Evolutionary conservation across 2,113 vertebrate species (phyloP).

Genomic region (Pyxicephalus adspersus): DNA sequence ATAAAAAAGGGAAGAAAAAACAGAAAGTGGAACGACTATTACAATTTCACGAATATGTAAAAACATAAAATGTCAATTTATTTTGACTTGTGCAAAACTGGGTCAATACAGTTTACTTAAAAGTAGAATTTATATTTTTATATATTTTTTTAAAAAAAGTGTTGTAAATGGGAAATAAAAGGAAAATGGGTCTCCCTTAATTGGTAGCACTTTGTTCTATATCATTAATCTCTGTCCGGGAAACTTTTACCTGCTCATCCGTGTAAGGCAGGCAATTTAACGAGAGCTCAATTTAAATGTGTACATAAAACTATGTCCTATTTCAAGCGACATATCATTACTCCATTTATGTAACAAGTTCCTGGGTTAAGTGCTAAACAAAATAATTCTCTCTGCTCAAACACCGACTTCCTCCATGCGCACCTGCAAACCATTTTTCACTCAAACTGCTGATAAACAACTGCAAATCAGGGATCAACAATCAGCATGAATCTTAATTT

Average conservation of each 20-base stretch:
- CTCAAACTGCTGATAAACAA: slow-evolving; percentile 52
- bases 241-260: background rate
- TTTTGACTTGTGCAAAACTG: background rate
- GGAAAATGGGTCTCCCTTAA: background rate
- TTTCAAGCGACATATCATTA: background rate
- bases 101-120: slow-evolving; percentile 6
- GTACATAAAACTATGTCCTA: background rate
- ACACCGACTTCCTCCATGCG: background rate
- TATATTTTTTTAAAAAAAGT: background rate
- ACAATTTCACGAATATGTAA: background rate
- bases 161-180: background rate
- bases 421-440: slow-evolving; percentile 52
- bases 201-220: background rate
- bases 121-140: background rate
- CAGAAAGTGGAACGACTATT: no score
- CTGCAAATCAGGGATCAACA: slow-evolving; percentile 37
- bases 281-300: background rate
- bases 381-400: slow-evolving; percentile 18
- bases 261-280: background rate
- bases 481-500: slow-evolving; percentile 46
- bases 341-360: slow-evolving; percentile 21
- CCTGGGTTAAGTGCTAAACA: slow-evolving; percentile 26
- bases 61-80: background rate
- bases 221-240: slow-evolving; percentile 27
- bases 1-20: background rate